Base-by-base conservation (phyloP, 2,797 vertebrate genomes). In the Phrynocephalus vlangalii region DNA sequence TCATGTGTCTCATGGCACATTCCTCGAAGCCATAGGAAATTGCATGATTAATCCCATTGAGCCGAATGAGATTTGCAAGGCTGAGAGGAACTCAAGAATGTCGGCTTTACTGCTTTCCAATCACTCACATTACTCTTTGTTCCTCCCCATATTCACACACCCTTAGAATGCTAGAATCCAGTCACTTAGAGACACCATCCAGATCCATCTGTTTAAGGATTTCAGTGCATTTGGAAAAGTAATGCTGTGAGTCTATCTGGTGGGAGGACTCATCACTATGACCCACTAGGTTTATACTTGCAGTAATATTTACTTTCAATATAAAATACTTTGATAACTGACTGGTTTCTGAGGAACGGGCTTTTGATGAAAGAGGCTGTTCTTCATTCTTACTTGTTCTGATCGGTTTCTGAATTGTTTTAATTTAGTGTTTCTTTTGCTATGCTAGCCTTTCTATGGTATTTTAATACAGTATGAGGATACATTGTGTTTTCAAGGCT, bases 11-110 rank as follows among this genome's bases (percentile, higher is more conserved):
- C 0, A n/a, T 9, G 18, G 82, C 56, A 44, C 30, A 4, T 85
- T 70, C 11, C 48, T n/a, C 60, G 30, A 82, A 81, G 71, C 71
- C 7, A 67, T 9, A 48, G 56, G 60, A 56, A 52, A 87, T 33
- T n/a, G 60, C 72, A 44, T 76, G 44, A 30, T 85, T 77, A 88
- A 82, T 82, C 87, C 78, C 83, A 85, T 81, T 68, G 78, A 88
- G 48, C 71, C 78, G 82, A 88, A 85, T 82, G 87, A 56, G 83
- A 85, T 88, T 82, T 85, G 81, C 72, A 79, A 88, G 48, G 30
- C 78, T 10, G 63, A 52, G 44, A 70, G 48, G 18, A n/a, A 56
- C 83, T 76, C 22, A 48, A 56, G 71, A 81, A 66, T 85, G 26
- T 28, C 71, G 68, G 48, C 72, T 81, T 76, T 38, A 26, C 70